These are phyloP conservation scores for Caenorhabditis remanei DNA, from an alignment of 1,140 invertebrate genomes.

Conservation along the genomic window DNA sequence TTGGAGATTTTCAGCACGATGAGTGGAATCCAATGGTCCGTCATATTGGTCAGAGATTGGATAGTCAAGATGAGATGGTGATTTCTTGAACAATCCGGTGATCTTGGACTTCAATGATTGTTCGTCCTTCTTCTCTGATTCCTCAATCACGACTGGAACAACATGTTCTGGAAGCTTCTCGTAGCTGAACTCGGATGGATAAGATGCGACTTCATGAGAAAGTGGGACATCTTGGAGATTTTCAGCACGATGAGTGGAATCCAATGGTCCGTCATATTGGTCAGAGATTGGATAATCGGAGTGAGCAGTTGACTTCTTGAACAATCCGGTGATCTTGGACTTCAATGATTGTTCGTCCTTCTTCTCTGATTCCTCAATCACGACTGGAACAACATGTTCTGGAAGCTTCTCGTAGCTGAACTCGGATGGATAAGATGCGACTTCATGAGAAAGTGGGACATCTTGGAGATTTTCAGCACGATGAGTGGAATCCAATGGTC, in stretches of 20 bases:
- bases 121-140: slow-evolving; percentile 3
- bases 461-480: slow-evolving; percentile 44
- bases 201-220: slow-evolving; percentile 30
- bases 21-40: slow-evolving; percentile 54
- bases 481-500: slow-evolving; percentile 52
- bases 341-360: neutral
- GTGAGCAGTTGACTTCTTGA: slow-evolving; percentile 31
- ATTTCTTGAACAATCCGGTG: slow-evolving; percentile 61
- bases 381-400: neutral
- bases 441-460: slow-evolving; percentile 57
- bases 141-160: neutral
- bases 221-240: slow-evolving; percentile 49
- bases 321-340: slow-evolving; percentile 39
- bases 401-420: slow-evolving; percentile 15
- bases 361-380: neutral
- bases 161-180: neutral
- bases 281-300: slow-evolving; percentile 48
- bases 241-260: neutral
- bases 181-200: slow-evolving; percentile 35
- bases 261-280: neutral
- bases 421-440: slow-evolving; percentile 49
- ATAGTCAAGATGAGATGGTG: slow-evolving; percentile 53
- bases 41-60: neutral
- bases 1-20: slow-evolving; percentile 27
- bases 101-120: slow-evolving; percentile 46